Conservation (phyloP, 2,888 invertebrate genomes). For the Troides helena region DNA sequence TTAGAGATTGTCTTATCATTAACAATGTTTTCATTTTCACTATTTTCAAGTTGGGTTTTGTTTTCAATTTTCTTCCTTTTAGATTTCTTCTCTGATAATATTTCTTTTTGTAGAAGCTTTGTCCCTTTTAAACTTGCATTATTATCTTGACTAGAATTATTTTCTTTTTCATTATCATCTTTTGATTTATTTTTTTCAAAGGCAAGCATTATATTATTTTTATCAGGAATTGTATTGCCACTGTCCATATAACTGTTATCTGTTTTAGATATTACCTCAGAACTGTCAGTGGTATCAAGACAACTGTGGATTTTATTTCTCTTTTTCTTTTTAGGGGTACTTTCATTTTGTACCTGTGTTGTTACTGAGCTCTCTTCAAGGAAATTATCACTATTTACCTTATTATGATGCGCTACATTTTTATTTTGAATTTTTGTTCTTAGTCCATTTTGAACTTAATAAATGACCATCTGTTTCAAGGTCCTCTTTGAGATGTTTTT, state of each 20-base stretch:
- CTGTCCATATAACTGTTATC: not conserved
- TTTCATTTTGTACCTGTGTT: slow-evolving; percentile 41
- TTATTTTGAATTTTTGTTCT: slow-evolving; percentile 34
- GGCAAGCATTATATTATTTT: not conserved
- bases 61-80: not conserved
- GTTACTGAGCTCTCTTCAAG: slow-evolving; percentile 12
- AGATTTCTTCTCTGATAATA: not conserved
- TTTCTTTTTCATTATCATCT: slow-evolving; percentile 4
- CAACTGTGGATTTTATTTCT: not conserved
- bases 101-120: not conserved
- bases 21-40: not conserved
- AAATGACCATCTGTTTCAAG: slow-evolving; percentile 44
- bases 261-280: not conserved
- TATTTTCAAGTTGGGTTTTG: not conserved
- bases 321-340: slow-evolving; percentile 53
- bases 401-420: slow-evolving; percentile 25
- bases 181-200: slow-evolving; percentile 8
- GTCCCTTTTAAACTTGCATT: slow-evolving; percentile 3
- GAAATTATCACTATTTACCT: slow-evolving; percentile 11
- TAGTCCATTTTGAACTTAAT: slow-evolving; percentile 40
- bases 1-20: slow-evolving; percentile 12
- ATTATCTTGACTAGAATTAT: slow-evolving; percentile 1
- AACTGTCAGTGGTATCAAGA: not conserved
- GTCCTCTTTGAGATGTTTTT: slow-evolving; percentile 63
- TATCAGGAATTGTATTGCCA: not conserved